A percentile compares a stretch with the other conserved stretches of the same genome.
These are phyloP conservation scores for Tipula lateralis DNA, from an alignment of 2,888 invertebrate species.

Conservation along the genomic window DNA sequence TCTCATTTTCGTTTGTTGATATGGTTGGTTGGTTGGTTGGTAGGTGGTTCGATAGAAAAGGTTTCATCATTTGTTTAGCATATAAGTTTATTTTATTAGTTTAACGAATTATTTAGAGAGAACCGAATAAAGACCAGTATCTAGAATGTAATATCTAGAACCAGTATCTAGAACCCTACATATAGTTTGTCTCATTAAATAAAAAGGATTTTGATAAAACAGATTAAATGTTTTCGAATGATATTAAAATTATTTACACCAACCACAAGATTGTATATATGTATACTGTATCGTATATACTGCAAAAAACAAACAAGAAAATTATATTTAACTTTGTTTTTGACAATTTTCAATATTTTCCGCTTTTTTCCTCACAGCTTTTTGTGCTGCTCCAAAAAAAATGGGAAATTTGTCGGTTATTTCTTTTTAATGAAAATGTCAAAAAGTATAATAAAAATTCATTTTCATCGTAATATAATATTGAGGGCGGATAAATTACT, in stretches of 20 bases:
- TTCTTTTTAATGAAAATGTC: slow-evolving; percentile 24
- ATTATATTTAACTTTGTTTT: not conserved
- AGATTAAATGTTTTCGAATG: not conserved
- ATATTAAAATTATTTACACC: slow-evolving; percentile 1
- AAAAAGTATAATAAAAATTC: slow-evolving; percentile 24
- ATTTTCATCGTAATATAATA: slow-evolving; percentile 19
- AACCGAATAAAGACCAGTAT: not conserved
- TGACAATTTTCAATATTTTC: slow-evolving; percentile 19
- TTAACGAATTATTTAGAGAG: not conserved
- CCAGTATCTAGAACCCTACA: not conserved
- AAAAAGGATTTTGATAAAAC: not conserved
- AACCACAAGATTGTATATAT: not conserved
- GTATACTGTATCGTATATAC: not conserved
- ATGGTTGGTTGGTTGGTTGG: not conserved
- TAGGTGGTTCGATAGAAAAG: not conserved
- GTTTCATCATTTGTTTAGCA: not conserved
- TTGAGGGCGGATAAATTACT: slow-evolving; percentile 24
- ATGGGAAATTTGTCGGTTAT: not conserved
- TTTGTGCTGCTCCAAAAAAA: not conserved
- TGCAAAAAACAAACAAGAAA: not conserved
- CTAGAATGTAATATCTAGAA: no score
- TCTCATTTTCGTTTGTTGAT: not conserved
- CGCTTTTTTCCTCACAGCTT: not conserved
- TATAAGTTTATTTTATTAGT: not conserved
- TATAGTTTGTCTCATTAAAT: not conserved